Evolutionary conservation across 2,888 invertebrate species (phyloP).

Genomic region (Mesodorylaimus sp.): DNA sequence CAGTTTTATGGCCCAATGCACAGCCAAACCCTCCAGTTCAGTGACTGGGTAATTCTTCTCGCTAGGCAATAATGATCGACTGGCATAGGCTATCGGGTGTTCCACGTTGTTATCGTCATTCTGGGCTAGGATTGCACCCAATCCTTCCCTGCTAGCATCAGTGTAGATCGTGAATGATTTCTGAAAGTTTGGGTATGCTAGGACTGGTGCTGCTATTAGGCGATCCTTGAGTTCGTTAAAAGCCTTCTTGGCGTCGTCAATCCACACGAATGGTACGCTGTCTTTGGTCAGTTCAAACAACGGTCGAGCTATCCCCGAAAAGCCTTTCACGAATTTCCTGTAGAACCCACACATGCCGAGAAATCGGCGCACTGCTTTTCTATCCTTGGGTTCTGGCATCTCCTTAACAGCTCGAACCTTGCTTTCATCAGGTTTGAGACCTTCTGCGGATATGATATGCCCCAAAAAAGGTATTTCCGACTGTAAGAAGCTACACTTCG

Average conservation of each 20-base stretch:
- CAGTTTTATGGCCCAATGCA: neutral
- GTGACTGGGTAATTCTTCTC: slow-evolving; percentile 4
- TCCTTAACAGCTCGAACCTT: slow-evolving; percentile 3
- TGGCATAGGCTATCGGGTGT: slow-evolving; percentile 3
- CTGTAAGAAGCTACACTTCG: slow-evolving; percentile 2
- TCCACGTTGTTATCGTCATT: neutral
- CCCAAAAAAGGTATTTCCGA: slow-evolving; percentile 4
- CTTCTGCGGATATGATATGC: neutral
- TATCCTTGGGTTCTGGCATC: neutral
- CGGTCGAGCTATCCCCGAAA: neutral
- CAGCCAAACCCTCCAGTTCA: slow-evolving; percentile 5
- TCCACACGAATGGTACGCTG: neutral
- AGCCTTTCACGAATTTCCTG: slow-evolving; percentile 1
- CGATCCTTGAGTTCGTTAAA: neutral
- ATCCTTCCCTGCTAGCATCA: slow-evolving; percentile 1
- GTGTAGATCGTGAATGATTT: slow-evolving; percentile 1
- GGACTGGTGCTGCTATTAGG: neutral
- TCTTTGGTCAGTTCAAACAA: neutral
- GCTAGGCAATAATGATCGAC: neutral
- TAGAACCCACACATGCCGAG: slow-evolving; percentile 2
- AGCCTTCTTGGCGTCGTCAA: neutral
- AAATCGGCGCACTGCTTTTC: slow-evolving; percentile 1
- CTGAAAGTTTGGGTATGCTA: slow-evolving; percentile 4
- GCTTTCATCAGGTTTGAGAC: neutral
- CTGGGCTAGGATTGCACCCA: slow-evolving; percentile 3